Evolutionary conservation across 1,140 invertebrate genomes (phyloP).

Genomic region (Drosophila ananassae): DNA sequence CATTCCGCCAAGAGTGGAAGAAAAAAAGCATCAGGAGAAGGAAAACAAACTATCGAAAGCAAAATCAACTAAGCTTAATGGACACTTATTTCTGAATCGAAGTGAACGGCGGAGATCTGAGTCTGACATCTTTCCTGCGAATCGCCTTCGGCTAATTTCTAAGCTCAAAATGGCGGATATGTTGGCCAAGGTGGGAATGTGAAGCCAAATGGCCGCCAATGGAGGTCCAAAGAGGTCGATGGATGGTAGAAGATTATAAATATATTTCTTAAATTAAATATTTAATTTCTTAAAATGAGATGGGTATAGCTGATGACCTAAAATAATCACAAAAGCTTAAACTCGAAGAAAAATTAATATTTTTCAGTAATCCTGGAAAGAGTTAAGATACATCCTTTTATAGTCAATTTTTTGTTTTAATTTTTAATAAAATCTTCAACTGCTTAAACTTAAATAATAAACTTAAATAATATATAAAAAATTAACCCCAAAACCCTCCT

Average conservation of each 20-base stretch:
- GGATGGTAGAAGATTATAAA: neutral
- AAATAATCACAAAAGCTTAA: no score
- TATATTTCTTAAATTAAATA: neutral
- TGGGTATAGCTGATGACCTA: no score
- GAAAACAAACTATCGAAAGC: slow-evolving; percentile 68
- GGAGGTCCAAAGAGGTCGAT: neutral
- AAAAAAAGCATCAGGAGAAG: slow-evolving; percentile 4
- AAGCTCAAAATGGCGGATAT: slow-evolving; percentile 25
- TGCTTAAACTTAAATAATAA: no score
- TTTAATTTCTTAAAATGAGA: neutral
- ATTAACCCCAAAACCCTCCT: neutral
- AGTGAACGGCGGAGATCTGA: slow-evolving; percentile 44
- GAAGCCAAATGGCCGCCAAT: neutral
- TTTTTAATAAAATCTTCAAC: no score
- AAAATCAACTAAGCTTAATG: slow-evolving; percentile 82
- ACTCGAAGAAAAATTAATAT: no score
- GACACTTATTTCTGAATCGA: slow-evolving; percentile 64
- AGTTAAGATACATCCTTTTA: no score
- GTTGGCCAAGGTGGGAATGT: slow-evolving; percentile 8
- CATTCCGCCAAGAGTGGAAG: neutral
- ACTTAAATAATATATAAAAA: neutral
- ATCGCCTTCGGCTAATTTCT: slow-evolving; percentile 37
- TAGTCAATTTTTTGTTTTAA: no score
- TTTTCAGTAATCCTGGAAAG: no score
- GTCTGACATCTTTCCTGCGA: slow-evolving; percentile 55